phyloP scores from a whole-genome alignment of 2,113 vertebrate species.

The Dipodomys stephensi region DNA sequence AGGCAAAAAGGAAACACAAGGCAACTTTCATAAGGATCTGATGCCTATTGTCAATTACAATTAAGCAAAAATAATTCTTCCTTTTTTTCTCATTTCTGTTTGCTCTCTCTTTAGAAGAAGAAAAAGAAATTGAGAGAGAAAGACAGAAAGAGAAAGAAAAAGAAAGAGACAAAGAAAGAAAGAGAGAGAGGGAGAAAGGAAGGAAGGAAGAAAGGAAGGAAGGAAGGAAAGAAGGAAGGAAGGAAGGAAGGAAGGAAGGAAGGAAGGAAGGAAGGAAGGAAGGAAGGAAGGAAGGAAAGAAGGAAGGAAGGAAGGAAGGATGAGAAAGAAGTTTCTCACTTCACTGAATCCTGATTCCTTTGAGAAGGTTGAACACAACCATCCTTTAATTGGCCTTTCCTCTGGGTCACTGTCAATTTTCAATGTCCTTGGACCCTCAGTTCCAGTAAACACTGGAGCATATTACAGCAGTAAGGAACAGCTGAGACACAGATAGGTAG shows the following conservation, averaged over 20 bases:
- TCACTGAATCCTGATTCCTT: background rate
- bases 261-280: no score
- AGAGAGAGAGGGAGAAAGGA: background rate
- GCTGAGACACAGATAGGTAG: background rate
- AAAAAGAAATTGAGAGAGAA: background rate
- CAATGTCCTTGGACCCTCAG: background rate
- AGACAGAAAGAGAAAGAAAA: no score
- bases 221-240: no score
- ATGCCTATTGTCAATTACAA: slow-evolving; percentile 8
- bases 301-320: background rate
- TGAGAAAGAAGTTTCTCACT: background rate
- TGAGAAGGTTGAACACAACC: background rate
- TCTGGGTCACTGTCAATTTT: background rate
- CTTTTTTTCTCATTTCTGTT: background rate
- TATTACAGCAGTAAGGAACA: background rate
- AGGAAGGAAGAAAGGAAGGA: no score
- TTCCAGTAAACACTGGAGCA: background rate
- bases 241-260: background rate
- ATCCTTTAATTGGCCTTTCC: background rate
- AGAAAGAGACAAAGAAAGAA: background rate
- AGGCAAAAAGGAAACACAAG: background rate
- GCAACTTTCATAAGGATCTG: background rate
- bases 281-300: background rate
- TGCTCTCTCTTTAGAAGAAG: background rate
- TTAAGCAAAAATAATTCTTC: slow-evolving; percentile 30